Evolutionary conservation across 2,888 invertebrate genomes (phyloP), one percentile per base, ranked within the genome.

Genomic region (Cenopis cana): DNA sequence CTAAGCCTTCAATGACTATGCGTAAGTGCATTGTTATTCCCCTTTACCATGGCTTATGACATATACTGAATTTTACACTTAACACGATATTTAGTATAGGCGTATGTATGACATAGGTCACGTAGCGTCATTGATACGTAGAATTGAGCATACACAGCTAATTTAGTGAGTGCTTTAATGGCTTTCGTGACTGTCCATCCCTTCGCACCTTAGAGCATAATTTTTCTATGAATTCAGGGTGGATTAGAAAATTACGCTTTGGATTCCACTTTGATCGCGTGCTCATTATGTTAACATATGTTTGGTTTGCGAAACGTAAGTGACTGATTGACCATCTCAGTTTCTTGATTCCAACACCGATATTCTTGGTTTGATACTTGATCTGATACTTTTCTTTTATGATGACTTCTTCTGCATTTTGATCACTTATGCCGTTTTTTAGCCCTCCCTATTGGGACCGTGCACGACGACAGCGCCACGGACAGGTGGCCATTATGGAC

Each of bases 21-120:
- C 54, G 38, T 64, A 62, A 52, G 36, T 20, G 64, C 54, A 64
- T 64, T 24, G 64, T 64, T 54, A 64, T 54, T 64, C 64, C 64
- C 64, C 52, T 64, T 64, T 64, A 64, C 64, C 64, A 62, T 52
- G 3, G 62, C 62, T 52, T 62, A 64, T 64, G 64, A 54, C 64
- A 64, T 52, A 9, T 49, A 33, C 52, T 54, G 52, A 20, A 50
- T 61, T 62, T 36, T 14, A 62, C 49, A 62, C 24, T 29, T 46
- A 60, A 46, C n/a, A 46, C 11, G 29, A 41, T 36, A 41, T n/a
- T n/a, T 17, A 12, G 36, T 64, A n/a, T n/a, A 54, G 52, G 64
- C 64, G 64, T 20, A 64, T 38, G 20, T 62, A 62, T 54, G 54
- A 38, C 64, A 64, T 64, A 38, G 64, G 52, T 52, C 64, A 64